Conservation (phyloP, 2,888 invertebrate species). For the Campaea margaritaria region DNA sequence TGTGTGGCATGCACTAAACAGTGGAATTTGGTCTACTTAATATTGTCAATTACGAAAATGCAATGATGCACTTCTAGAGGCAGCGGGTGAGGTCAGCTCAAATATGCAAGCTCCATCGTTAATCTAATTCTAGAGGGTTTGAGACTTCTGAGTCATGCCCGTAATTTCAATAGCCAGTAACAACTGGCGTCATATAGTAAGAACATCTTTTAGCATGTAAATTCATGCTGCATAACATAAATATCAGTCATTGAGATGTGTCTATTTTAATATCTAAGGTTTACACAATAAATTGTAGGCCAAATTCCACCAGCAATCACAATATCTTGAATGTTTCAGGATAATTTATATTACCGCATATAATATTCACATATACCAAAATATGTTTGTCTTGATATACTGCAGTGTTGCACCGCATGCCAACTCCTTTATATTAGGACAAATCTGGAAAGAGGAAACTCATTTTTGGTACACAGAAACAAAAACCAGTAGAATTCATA, state of each 20-base stretch:
- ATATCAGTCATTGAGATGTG: constrained; percentile 19
- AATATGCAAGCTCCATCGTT: constrained; percentile 13
- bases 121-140: neutral
- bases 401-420: constrained; percentile 67
- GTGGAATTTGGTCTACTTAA: constrained; percentile 70
- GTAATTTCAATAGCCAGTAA: too few relatives aligned
- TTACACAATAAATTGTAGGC: constrained; percentile 59
- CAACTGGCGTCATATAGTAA: neutral
- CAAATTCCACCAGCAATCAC: constrained; percentile 73
- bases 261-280: constrained; percentile 8
- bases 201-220: neutral
- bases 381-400: constrained; percentile 85
- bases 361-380: constrained; percentile 84
- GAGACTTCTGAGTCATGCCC: too few relatives aligned
- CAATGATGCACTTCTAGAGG: constrained; percentile 13
- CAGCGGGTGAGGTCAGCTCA: constrained; percentile 1
- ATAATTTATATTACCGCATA: constrained; percentile 73
- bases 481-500: neutral
- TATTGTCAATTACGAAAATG: constrained; percentile 52
- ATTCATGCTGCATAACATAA: constrained; percentile 17
- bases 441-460: constrained; percentile 71
- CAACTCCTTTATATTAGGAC: constrained; percentile 74
- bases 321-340: constrained; percentile 67
- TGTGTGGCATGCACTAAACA: constrained; percentile 80
- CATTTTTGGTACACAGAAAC: neutral